Evolutionary conservation across 2,797 vertebrate genomes (phyloP), one percentile per base, ranked within the genome.

Genomic region (Lagodon rhomboides): DNA sequence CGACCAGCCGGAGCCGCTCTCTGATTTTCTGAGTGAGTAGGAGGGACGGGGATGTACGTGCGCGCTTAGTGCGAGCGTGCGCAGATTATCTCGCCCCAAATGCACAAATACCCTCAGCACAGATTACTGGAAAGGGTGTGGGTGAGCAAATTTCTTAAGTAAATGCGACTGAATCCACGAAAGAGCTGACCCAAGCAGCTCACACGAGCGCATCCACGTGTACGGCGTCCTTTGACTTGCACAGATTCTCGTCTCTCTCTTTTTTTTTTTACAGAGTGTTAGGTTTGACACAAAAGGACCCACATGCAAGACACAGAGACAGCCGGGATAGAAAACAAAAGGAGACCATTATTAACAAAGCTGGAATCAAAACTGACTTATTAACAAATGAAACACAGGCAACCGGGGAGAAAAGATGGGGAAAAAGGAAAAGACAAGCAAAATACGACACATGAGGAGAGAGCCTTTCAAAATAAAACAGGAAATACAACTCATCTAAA

Each of bases 11-110:
- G 96, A 97, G 18, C 94, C 95, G 85, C 97, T 99, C 60, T 97
- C 97, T 12, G 96, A 98, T 94, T 98, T 98, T 94, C 96, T 99
- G 88, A 97, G 98, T 99, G 94, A 97, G 97, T 96, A 75, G 56
- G 77, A 72, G 25, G 71, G 23, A 34, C 25, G 15, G 30, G 17
- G 20, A 17, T 53, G 54, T 30, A 53, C 61, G 51, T 53, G 68
- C n/a, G 22, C 23, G 34, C 58, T 64, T 71, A 60, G 61, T 62
- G 49, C 47, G 51, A 64, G 56, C 80, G 51, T 23, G 63, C 49
- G 43, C 74, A 61, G 51, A 87, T 87, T 75, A 85, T 62, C 58
- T 75, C 34, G 7, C 59, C 38, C 44, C 49, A 79, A 74, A 87
- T 23, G 75, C 70, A 76, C 54, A 82, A 80, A 78, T 58, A 56